Percentiles rank a stretch among this genome's conserved stretches.
Evolutionary conservation across 2,888 invertebrate species (phyloP).

Genomic region (Andrena bucephala): DNA sequence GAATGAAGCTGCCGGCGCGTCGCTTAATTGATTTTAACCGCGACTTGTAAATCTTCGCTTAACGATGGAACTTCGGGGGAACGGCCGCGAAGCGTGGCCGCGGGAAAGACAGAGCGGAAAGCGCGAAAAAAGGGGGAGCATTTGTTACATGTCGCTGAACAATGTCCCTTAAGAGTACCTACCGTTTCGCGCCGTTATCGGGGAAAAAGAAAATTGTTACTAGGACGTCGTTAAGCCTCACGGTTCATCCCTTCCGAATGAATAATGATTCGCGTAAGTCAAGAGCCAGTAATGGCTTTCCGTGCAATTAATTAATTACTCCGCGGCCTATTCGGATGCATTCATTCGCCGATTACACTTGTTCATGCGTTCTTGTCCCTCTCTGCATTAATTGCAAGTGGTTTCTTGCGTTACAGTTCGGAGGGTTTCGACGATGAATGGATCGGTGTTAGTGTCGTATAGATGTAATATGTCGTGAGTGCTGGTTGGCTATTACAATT

Average conservation of each 20-base stretch:
- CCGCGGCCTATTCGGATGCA: slow-evolving; percentile 6
- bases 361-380: slow-evolving; percentile 1
- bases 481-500: background rate
- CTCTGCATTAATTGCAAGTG: background rate
- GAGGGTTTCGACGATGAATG: background rate
- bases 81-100: background rate
- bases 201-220: slow-evolving; percentile 44
- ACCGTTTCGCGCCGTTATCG: slow-evolving; percentile 28
- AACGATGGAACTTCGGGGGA: slow-evolving; percentile 49
- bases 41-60: slow-evolving; percentile 43
- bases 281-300: slow-evolving; percentile 23
- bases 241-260: slow-evolving; percentile 41
- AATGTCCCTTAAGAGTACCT: slow-evolving; percentile 41
- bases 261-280: slow-evolving; percentile 48
- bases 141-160: slow-evolving; percentile 53
- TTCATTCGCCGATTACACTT: slow-evolving; percentile 11
- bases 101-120: slow-evolving; percentile 14
- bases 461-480: background rate
- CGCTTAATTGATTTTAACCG: slow-evolving; percentile 55
- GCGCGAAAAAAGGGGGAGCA: slow-evolving; percentile 46
- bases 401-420: background rate
- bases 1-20: slow-evolving; percentile 22
- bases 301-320: slow-evolving; percentile 62
- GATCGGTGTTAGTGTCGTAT: background rate
- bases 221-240: slow-evolving; percentile 39